Conservation (phyloP, 2,888 invertebrate genomes). For the Drosophila merina region DNA sequence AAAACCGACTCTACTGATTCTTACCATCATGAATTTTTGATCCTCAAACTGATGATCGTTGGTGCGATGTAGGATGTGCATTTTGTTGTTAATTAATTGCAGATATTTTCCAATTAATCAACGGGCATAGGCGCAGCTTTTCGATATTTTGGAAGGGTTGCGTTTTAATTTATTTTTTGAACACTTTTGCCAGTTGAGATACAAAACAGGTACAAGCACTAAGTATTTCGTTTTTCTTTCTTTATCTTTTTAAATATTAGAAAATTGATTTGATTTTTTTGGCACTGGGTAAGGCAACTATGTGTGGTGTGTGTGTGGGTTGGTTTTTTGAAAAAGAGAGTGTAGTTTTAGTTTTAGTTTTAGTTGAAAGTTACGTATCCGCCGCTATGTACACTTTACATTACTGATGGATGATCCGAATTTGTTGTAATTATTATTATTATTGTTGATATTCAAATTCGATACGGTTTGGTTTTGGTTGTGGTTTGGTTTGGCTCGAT, state of each 20-base stretch:
- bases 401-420: conserved; percentile 10
- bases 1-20: conserved; percentile 26
- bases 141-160: not conserved
- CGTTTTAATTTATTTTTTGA: conserved; percentile 32
- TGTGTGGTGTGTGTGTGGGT: conserved; percentile 48
- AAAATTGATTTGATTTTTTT: conserved; percentile 47
- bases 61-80: conserved; percentile 84
- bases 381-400: conserved; percentile 38
- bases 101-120: conserved; percentile 24
- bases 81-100: conserved; percentile 55
- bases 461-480: conserved; percentile 23
- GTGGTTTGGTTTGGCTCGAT: conserved; percentile 39
- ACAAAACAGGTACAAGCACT: conserved; percentile 67
- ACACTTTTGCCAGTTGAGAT: conserved; percentile 42
- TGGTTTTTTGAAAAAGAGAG: not conserved
- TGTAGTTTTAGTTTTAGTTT: conserved; percentile 1
- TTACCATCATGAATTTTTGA: conserved; percentile 84
- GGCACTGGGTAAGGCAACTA: conserved; percentile 75
- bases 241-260: conserved; percentile 22
- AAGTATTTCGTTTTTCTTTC: conserved; percentile 40
- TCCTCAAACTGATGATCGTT: conserved; percentile 84
- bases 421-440: conserved; percentile 10
- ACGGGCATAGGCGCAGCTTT: conserved; percentile 49
- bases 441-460: conserved; percentile 19
- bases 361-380: conserved; percentile 24